Percentiles rank a stretch among this genome's conserved stretches.
Evolutionary conservation across 1,140 invertebrate genomes (phyloP).

Genomic region (Drosophila serrata): DNA sequence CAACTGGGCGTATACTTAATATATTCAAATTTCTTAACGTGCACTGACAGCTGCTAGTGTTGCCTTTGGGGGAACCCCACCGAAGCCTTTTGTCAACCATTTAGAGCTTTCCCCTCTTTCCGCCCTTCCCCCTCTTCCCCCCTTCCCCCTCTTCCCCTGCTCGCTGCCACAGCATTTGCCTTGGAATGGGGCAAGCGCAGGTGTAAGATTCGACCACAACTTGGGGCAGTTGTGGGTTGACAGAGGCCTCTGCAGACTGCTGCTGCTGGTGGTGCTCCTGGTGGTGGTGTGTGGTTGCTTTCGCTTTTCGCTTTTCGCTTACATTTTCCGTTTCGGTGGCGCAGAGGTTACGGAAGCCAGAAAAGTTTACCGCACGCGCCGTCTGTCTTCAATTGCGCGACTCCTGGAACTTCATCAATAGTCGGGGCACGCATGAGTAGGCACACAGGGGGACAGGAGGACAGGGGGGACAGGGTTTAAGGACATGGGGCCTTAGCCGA

Average conservation of each 20-base stretch:
- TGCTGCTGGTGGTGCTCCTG: not conserved
- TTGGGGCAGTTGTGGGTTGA: not conserved
- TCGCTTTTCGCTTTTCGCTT: not conserved
- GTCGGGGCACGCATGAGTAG: constrained; percentile 52
- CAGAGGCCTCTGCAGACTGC: not conserved
- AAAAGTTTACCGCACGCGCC: constrained; percentile 68
- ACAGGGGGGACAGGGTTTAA: not conserved
- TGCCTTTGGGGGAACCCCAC: constrained; percentile 7
- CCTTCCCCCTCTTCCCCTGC: constrained; percentile 1
- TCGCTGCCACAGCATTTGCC: not conserved
- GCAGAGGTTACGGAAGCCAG: constrained; percentile 49
- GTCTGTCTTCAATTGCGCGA: constrained; percentile 60
- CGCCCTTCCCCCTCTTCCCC: constrained; percentile 1
- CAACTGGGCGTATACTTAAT: constrained; percentile 17
- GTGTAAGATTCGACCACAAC: constrained; percentile 57
- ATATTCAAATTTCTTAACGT: constrained; percentile 2
- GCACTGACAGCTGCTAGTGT: constrained; percentile 12
- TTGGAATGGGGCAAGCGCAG: constrained; percentile 24
- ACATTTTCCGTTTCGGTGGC: constrained; percentile 1
- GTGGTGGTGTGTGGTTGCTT: constrained; percentile 9
- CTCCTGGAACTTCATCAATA: constrained; percentile 66
- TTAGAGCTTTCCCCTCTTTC: constrained; percentile 17
- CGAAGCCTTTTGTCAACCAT: constrained; percentile 49
- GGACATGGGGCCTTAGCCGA: not conserved
- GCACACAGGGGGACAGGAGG: not conserved